Percentiles rank a stretch among this genome's conserved stretches.
These are phyloP conservation scores for Carassius auratus DNA, from an alignment of 2,113 vertebrate genomes.

Conservation along the genomic window DNA sequence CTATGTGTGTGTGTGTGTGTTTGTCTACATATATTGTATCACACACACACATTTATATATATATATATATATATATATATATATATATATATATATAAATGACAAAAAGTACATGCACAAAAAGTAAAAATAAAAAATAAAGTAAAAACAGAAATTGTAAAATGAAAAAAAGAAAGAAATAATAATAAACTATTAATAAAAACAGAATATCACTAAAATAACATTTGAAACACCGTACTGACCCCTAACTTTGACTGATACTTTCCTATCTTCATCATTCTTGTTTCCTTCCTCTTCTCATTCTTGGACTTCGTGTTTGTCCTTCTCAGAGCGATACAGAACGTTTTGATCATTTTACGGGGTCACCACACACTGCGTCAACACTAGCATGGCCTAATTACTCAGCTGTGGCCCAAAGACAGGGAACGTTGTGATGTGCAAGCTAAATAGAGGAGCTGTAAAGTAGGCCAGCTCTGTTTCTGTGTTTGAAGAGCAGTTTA, in stretches of 20 bases:
- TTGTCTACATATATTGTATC: no score
- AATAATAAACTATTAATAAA: no score
- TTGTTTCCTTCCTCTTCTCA: not conserved
- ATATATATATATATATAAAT: no score
- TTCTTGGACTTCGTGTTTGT: constrained; percentile 38
- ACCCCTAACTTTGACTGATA: not conserved
- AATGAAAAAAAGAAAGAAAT: no score
- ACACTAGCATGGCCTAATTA: constrained; percentile 51
- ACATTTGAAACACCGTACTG: not conserved
- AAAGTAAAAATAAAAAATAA: no score
- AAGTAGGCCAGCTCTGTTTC: constrained; percentile 47
- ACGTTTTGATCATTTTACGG: not conserved
- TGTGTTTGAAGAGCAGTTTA: not conserved
- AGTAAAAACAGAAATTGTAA: no score
- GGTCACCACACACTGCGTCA: constrained; percentile 36
- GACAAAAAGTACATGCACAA: no score
- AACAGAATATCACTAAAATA: no score
- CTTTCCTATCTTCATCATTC: not conserved
- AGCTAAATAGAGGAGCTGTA: constrained; percentile 39
- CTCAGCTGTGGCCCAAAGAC: constrained; percentile 47
- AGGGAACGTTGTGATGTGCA: not conserved
- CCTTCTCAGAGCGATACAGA: not conserved
- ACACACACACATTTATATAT: no score
- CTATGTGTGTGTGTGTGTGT: no score
- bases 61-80: no score